These are phyloP conservation scores for Ooceraea biroi DNA, from an alignment of 1,140 invertebrate species.

Conservation along the genomic window DNA sequence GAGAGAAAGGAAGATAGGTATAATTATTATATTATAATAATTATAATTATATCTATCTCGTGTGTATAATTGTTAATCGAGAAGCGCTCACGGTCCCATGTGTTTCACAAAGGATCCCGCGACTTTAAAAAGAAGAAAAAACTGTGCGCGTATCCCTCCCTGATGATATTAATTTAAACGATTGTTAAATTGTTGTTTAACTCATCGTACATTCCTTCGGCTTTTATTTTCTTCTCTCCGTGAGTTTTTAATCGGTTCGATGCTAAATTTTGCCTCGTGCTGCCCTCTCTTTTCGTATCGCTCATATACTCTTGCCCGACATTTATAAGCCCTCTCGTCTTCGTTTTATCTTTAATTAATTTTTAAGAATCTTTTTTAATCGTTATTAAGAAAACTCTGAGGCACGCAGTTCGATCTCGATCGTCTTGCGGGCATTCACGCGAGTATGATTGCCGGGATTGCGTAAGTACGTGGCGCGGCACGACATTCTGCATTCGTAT, in stretches of 20 bases:
- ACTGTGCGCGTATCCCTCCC: background rate
- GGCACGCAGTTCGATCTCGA: constrained; percentile 53
- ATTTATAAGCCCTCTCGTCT: constrained; percentile 7
- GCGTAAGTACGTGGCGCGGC: background rate
- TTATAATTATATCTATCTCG: no score
- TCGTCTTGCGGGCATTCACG: constrained; percentile 48
- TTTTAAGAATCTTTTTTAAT: constrained; percentile 26
- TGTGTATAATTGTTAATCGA: constrained; percentile 26
- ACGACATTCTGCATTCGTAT: background rate
- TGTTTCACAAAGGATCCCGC: background rate
- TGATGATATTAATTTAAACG: background rate
- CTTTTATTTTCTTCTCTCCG: constrained; percentile 18
- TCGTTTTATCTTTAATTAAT: constrained; percentile 29
- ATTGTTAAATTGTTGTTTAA: constrained; percentile 12
- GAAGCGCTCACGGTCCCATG: constrained; percentile 25
- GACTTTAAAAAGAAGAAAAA: background rate
- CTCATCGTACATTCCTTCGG: constrained; percentile 28
- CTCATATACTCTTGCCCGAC: constrained; percentile 16
- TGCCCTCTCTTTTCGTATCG: constrained; percentile 21
- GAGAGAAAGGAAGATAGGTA: constrained; percentile 1
- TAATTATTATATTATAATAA: no score
- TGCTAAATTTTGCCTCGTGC: constrained; percentile 8
- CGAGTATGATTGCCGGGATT: constrained; percentile 9
- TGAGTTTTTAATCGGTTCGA: constrained; percentile 4
- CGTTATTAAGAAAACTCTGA: constrained; percentile 46